Percentiles rank a stretch among this genome's conserved stretches.
Evolutionary conservation across 2,113 vertebrate species (phyloP).

Genomic region (Ctenomys sociabilis): DNA sequence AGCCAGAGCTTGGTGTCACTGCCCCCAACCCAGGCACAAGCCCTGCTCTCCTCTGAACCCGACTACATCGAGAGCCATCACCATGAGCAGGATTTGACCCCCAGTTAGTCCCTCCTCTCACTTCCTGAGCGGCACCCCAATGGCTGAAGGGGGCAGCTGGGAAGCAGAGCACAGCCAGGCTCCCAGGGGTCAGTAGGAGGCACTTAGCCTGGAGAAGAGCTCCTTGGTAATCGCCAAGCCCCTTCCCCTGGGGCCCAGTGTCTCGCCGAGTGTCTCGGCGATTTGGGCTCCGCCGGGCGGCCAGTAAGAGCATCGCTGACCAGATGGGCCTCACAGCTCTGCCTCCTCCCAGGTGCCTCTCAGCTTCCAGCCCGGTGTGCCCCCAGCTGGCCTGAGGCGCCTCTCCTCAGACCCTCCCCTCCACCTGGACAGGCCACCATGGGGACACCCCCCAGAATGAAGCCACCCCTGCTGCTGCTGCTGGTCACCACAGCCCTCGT

Average conservation of each 20-base stretch:
- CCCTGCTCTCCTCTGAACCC: neutral
- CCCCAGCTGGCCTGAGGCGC: neutral
- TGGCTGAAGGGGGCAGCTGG: neutral
- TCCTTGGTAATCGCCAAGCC: constrained; percentile 52
- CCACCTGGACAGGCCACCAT: neutral
- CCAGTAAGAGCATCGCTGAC: neutral
- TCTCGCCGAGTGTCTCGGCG: neutral
- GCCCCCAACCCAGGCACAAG: neutral
- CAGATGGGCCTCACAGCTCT: neutral
- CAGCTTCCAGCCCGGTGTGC: neutral
- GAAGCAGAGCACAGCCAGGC: constrained; percentile 35
- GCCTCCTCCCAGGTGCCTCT: constrained; percentile 31
- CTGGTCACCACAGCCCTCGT: neutral
- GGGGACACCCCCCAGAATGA: neutral
- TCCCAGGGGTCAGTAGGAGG: constrained; percentile 12
- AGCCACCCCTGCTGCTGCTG: constrained; percentile 38
- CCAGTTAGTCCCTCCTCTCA: neutral
- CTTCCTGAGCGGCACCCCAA: constrained; percentile 6
- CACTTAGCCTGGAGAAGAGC: neutral
- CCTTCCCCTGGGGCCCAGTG: neutral
- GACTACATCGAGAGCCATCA: neutral
- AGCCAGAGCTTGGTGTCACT: neutral
- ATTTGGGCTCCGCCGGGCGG: neutral
- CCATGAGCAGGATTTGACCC: neutral
- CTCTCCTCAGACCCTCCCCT: neutral